These are phyloP conservation scores for Holacanthus passer DNA, from an alignment of 2,113 vertebrate genomes.

Conservation along the genomic window DNA sequence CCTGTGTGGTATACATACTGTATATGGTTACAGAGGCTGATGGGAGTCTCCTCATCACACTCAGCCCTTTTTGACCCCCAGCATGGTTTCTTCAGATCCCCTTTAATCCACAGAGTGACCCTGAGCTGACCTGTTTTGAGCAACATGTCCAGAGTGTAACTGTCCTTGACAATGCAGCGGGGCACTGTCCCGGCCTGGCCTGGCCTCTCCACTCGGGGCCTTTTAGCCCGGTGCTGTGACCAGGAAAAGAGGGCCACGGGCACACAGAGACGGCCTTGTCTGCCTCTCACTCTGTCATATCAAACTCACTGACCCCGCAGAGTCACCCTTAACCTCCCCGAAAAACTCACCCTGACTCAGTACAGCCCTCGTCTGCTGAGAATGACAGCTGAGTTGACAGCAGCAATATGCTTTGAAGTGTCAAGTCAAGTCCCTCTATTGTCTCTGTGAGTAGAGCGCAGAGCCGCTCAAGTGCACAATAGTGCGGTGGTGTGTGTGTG, in stretches of 20 bases:
- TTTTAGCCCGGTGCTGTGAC: constrained; percentile 45
- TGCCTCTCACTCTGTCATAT: constrained; percentile 58
- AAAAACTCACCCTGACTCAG: constrained; percentile 71
- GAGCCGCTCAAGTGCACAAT: constrained; percentile 73
- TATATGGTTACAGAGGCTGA: not conserved
- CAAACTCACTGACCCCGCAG: constrained; percentile 47
- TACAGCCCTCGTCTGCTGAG: constrained; percentile 83
- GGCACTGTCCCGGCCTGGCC: constrained; percentile 74
- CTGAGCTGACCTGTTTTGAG: constrained; percentile 91
- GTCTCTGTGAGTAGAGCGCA: constrained; percentile 80
- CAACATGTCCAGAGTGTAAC: constrained; percentile 92
- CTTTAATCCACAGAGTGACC: constrained; percentile 89
- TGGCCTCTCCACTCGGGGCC: constrained; percentile 46
- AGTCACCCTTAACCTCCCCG: constrained; percentile 67
- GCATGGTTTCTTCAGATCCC: constrained; percentile 62
- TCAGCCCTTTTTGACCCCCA: constrained; percentile 37
- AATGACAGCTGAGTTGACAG: constrained; percentile 93
- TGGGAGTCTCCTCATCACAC: constrained; percentile 23
- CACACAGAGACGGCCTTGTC: constrained; percentile 86
- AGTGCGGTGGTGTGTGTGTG: constrained; percentile 47
- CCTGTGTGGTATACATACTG: not conserved
- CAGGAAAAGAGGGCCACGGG: constrained; percentile 59
- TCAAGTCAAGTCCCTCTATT: constrained; percentile 93
- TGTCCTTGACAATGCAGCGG: constrained; percentile 92
- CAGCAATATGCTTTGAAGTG: constrained; percentile 97